phyloP scores from a whole-genome alignment of 2,888 invertebrate species.

The Acrobasis suavella region DNA sequence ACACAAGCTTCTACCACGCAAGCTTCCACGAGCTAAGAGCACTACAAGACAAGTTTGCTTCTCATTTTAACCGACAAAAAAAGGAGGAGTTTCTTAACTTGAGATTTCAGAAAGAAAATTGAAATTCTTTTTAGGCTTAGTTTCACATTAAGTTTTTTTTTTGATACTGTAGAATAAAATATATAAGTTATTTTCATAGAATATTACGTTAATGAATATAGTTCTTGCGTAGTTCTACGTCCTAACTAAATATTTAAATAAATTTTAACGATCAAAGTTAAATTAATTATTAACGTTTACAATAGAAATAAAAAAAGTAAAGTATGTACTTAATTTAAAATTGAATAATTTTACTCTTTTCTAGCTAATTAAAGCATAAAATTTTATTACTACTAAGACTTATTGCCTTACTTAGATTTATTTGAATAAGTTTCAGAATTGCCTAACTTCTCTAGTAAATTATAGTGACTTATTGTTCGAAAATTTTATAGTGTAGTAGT shows the following conservation, averaged over 20 bases:
- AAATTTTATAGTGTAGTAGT: neutral
- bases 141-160: neutral
- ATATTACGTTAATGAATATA: too few species aligned
- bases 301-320: neutral
- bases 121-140: too few species aligned
- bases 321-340: neutral
- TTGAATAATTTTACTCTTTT: neutral
- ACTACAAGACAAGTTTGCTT: slow-evolving; percentile 4
- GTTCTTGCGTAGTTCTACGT: too few species aligned
- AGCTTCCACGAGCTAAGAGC: neutral
- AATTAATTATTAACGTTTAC: too few species aligned
- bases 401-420: neutral
- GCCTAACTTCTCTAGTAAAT: neutral
- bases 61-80: neutral
- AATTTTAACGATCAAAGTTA: too few species aligned
- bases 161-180: neutral
- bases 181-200: too few species aligned
- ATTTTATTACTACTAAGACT: neutral
- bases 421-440: neutral
- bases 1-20: neutral
- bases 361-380: neutral
- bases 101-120: too few species aligned
- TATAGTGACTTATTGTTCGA: neutral
- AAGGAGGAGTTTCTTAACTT: neutral
- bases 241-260: too few species aligned